Conservation (phyloP, 2,888 invertebrate genomes). For the Mylabris sibirica region DNA sequence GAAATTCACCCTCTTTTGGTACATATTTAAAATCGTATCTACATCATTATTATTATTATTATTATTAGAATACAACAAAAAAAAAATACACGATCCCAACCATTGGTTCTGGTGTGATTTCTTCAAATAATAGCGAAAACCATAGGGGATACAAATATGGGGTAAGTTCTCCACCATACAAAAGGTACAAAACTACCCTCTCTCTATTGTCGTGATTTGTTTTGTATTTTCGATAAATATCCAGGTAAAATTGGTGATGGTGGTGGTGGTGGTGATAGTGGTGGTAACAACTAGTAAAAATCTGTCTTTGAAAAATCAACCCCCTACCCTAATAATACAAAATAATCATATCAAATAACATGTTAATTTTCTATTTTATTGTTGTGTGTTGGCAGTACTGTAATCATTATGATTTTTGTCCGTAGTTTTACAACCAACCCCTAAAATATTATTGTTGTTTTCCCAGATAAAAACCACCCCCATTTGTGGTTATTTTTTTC, state of each 20-base stretch:
- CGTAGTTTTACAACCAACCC: neutral
- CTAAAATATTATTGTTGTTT: neutral
- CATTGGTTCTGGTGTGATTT: slow-evolving; percentile 6
- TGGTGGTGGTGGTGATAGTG: neutral
- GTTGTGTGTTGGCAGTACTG: neutral
- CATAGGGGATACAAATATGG: neutral
- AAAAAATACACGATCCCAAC: neutral
- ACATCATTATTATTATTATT: neutral
- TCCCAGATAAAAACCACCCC: neutral
- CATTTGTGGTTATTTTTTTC: neutral
- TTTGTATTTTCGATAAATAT: neutral
- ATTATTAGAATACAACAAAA: neutral
- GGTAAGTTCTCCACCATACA: neutral
- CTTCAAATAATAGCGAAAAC: neutral
- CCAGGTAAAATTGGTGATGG: neutral
- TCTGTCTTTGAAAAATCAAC: neutral
- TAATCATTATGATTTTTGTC: neutral
- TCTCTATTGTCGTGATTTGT: neutral
- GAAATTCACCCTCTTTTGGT: neutral
- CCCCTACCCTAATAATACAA: neutral
- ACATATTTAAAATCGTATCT: slow-evolving; percentile 5
- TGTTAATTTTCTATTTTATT: neutral
- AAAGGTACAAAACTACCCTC: neutral
- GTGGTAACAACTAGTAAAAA: neutral
- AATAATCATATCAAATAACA: neutral